These are phyloP conservation scores for Pemphigus obesinymphae DNA, from an alignment of 1,140 invertebrate species.

Conservation along the genomic window DNA sequence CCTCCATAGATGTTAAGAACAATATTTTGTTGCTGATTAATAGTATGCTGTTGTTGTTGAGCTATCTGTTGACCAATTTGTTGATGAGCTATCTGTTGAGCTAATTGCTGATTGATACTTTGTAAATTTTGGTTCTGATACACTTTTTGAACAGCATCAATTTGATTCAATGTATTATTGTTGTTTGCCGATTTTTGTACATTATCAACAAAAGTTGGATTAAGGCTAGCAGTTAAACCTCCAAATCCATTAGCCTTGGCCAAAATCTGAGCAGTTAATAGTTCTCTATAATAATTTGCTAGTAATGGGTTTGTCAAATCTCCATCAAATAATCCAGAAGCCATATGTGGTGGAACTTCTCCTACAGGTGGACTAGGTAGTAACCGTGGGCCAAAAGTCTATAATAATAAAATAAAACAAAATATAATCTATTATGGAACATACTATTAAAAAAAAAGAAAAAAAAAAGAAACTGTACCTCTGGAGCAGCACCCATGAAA, in stretches of 20 bases:
- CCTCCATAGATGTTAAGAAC: conserved; percentile 31
- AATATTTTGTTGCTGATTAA: conserved; percentile 32
- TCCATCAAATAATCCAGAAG: conserved; percentile 18
- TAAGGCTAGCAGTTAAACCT: not conserved
- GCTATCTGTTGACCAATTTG: not conserved
- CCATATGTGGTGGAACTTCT: conserved; percentile 43
- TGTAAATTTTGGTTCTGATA: conserved; percentile 33
- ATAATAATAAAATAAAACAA: not conserved
- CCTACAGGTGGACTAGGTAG: conserved; percentile 44
- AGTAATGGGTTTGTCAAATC: not conserved
- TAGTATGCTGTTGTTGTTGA: conserved; percentile 6
- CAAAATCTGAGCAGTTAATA: conserved; percentile 21
- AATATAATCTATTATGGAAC: not conserved
- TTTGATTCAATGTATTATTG: conserved; percentile 11
- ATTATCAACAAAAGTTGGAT: not conserved
- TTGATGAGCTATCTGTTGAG: conserved; percentile 10
- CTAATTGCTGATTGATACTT: conserved; percentile 17
- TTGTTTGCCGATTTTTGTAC: not conserved
- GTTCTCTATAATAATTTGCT: conserved; percentile 35
- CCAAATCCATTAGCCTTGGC: conserved; percentile 13
- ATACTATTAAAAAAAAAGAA: not conserved
- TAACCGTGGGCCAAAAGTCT: conserved; percentile 8
- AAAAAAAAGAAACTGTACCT: not conserved
- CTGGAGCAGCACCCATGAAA: conserved; percentile 7
- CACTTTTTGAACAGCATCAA: conserved; percentile 18